Conservation (phyloP, 1,140 invertebrate genomes). For the Temnothorax nylanderi region DNA sequence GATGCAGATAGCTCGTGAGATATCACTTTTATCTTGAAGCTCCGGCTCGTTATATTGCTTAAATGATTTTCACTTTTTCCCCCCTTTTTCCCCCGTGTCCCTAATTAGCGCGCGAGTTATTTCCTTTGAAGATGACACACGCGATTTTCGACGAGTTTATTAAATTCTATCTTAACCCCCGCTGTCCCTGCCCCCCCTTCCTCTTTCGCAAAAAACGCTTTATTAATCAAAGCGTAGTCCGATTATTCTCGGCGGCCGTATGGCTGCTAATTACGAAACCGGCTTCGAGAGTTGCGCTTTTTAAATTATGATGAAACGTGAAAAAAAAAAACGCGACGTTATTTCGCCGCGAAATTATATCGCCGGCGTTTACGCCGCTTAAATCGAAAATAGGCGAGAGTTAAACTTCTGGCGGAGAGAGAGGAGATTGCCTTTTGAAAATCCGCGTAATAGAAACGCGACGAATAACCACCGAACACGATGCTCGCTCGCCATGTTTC, state of each 20-base stretch:
- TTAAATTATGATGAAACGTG: neutral
- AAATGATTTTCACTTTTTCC: slow-evolving; percentile 39
- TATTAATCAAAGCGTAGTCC: slow-evolving; percentile 34
- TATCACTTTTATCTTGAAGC: slow-evolving; percentile 56
- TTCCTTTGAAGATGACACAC: slow-evolving; percentile 48
- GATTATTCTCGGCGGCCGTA: slow-evolving; percentile 12
- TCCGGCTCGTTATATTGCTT: slow-evolving; percentile 45
- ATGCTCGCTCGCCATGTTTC: neutral
- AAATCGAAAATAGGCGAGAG: neutral
- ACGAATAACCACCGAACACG: neutral
- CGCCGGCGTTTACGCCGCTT: neutral
- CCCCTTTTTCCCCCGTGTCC: neutral
- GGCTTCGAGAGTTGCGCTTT: neutral
- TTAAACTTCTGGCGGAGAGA: neutral
- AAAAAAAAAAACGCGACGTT: neutral
- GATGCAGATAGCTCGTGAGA: slow-evolving; percentile 49
- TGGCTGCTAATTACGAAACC: neutral
- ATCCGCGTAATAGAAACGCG: neutral
- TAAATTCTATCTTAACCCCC: neutral
- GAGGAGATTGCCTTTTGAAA: slow-evolving; percentile 21
- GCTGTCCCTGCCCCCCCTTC: no score
- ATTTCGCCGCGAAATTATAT: neutral
- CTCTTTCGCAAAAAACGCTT: neutral
- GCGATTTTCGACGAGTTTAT: slow-evolving; percentile 30
- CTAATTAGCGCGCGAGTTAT: slow-evolving; percentile 24